phyloP scores from a whole-genome alignment of 2,113 vertebrate species.

The Brachyhypopomus occidentalis region DNA sequence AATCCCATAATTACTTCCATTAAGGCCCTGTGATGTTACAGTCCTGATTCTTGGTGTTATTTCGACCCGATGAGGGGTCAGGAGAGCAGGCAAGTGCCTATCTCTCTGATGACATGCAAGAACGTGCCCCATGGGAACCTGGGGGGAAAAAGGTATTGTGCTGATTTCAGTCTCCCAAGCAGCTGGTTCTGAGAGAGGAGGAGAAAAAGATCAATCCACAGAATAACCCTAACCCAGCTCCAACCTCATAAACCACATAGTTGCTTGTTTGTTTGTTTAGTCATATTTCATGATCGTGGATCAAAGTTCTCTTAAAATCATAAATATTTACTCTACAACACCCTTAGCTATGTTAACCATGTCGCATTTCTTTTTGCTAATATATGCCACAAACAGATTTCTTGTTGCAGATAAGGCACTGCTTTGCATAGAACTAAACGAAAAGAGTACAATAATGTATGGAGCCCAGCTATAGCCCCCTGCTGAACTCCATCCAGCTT shows the following conservation, averaged over 20 bases:
- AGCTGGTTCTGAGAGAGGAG: neutral
- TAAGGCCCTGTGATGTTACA: slow-evolving; percentile 46
- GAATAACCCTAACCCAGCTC: neutral
- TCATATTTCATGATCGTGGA: too few species aligned
- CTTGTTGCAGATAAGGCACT: too few species aligned
- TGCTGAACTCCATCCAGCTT: too few species aligned
- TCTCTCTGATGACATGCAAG: slow-evolving; percentile 45
- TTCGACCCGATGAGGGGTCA: slow-evolving; percentile 44
- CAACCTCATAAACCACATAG: too few species aligned
- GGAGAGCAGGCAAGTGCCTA: slow-evolving; percentile 26
- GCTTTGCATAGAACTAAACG: neutral
- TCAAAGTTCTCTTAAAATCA: too few species aligned
- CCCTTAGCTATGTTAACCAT: too few species aligned
- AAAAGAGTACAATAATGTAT: neutral
- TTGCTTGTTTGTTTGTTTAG: too few species aligned
- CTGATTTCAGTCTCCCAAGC: slow-evolving; percentile 17
- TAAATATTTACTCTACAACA: too few species aligned
- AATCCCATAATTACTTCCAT: slow-evolving; percentile 43
- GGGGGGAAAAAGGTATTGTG: slow-evolving; percentile 1
- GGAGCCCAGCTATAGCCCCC: too few species aligned
- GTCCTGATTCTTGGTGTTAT: slow-evolving; percentile 34
- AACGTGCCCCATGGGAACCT: slow-evolving; percentile 18
- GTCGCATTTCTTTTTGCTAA: too few species aligned
- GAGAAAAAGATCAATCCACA: neutral
- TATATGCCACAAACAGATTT: too few species aligned